A percentile compares a stretch with the other conserved stretches of the same genome.
phyloP scores from a whole-genome alignment of 2,797 vertebrate genomes.

The Rhynchonycteris naso region DNA sequence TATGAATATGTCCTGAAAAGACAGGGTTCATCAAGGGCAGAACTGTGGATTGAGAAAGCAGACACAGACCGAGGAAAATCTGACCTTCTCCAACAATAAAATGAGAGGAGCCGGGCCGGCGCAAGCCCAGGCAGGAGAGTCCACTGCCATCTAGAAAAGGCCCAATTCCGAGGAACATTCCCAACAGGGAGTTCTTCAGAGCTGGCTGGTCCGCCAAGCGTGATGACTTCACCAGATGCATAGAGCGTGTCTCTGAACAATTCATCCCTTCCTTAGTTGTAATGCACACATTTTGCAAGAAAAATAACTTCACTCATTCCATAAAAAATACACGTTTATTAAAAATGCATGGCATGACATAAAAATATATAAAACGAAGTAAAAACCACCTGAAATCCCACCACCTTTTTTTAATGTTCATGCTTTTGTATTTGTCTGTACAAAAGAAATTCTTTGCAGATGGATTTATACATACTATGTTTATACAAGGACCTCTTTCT shows the following conservation, averaged over 20 bases:
- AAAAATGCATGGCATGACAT: background rate
- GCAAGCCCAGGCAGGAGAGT: background rate
- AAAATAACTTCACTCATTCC: background rate
- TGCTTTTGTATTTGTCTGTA: background rate
- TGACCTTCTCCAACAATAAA: background rate
- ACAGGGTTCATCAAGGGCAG: background rate
- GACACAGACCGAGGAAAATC: background rate
- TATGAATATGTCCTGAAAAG: background rate
- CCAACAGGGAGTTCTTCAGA: background rate
- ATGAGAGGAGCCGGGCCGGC: background rate
- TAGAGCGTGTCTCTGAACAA: background rate
- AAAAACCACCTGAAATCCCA: constrained; percentile 3
- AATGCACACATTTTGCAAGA: background rate
- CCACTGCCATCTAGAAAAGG: background rate
- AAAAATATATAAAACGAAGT: constrained; percentile 13
- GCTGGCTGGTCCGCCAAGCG: background rate
- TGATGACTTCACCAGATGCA: background rate
- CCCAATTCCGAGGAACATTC: fast-evolving
- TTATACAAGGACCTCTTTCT: background rate
- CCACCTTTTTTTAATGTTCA: background rate
- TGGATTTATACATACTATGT: background rate
- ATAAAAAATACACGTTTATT: background rate
- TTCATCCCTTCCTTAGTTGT: background rate
- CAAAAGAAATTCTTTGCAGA: constrained; percentile 9
- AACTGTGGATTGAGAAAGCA: background rate